Base-by-base conservation (phyloP, 2,797 vertebrate species). In the Miichthys miiuy region DNA sequence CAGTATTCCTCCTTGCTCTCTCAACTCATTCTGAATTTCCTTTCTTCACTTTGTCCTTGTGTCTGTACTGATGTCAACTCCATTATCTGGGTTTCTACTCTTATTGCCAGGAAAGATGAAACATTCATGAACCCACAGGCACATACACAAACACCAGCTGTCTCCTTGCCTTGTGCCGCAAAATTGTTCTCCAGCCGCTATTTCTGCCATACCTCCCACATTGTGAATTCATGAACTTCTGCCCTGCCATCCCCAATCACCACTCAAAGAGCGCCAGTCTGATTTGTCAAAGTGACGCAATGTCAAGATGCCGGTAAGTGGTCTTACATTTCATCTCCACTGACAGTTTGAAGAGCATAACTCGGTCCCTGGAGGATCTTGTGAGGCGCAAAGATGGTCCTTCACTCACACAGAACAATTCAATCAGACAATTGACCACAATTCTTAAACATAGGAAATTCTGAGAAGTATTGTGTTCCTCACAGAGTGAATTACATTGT, bases 221-320 rank as follows among this genome's bases (percentile, higher is more conserved):
- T 84, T 87, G 86, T 87, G 77, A 85, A 91, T 93, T 88, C 69
- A 89, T 85, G 87, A 89, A 86, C 87, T 70, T 83, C 84, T 80
- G 80, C 79, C 57, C 90, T 84, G 91, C 75, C 89, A 58, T 87
- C 85, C 75, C 86, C 83, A 86, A 88, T 93, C 87, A 84, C 50
- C 55, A 16, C 89, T 89, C 85, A 76, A 81, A 60, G 14, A 83
- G 65, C 76, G 6, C 38, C 51, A 27, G 60, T 78, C 77, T 79
- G 84, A 90, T 88, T 86, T 80, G 81, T 89, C 86, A 89, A 86
- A 85, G 87, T 86, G 82, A 92, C 44, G 67, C 90, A 86, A 91
- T 83, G 88, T 92, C 89, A 91, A 88, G 89, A 88, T 77, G 82
- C 58, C 23, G 72, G 60, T 73, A 80, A 89, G 85, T 47, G 66